phyloP scores from a whole-genome alignment of 2,888 invertebrate genomes.

The Sialis lutaria region DNA sequence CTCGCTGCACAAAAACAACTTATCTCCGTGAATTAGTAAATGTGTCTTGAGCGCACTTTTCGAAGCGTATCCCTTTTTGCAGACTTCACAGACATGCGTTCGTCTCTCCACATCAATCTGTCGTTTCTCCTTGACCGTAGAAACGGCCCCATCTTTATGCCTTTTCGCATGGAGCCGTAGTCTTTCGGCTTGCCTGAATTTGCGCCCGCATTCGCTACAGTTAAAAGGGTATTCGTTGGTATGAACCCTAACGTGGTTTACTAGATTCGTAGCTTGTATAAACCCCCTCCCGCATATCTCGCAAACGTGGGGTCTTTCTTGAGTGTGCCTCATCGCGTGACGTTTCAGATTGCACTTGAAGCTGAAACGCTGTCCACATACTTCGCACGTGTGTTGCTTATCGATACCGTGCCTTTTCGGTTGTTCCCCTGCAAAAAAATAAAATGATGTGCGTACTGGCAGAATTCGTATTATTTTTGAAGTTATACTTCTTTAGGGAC shows the following conservation, averaged over 20 bases:
- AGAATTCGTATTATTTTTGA: too few species aligned
- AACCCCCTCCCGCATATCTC: conserved; percentile 1
- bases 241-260: conserved; percentile 1
- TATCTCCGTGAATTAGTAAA: conserved; percentile 8
- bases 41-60: conserved; percentile 3
- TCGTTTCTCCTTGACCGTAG: background rate
- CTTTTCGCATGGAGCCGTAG: background rate
- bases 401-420: background rate
- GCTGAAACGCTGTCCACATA: conserved; percentile 5
- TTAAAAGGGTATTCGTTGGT: background rate
- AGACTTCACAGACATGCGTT: background rate
- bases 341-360: conserved; percentile 4
- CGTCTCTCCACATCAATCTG: background rate
- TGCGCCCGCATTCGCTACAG: background rate
- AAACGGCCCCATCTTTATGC: background rate
- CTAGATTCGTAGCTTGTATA: background rate
- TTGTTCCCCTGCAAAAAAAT: background rate
- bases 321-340: conserved; percentile 5
- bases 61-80: background rate
- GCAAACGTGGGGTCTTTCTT: conserved; percentile 2
- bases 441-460: too few species aligned
- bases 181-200: background rate
- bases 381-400: conserved; percentile 3
- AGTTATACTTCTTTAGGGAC: too few species aligned
- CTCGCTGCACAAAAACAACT: conserved; percentile 9